Base-by-base conservation (phyloP, 2,888 invertebrate species). In the Melitaea athalia region DNA sequence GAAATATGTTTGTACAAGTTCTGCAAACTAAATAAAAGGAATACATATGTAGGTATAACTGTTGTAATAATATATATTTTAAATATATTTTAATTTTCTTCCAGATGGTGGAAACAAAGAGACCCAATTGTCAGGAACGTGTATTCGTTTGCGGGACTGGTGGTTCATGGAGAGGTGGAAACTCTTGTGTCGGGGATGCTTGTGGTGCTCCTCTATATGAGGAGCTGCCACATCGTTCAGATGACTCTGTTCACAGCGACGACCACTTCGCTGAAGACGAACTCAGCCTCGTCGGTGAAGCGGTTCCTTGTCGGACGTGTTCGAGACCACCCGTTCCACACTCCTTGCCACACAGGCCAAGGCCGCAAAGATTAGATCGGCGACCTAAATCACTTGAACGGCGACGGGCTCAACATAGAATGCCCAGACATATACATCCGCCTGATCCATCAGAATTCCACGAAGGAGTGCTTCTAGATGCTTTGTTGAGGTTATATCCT, bases 231-330 rank as follows among this genome's bases (percentile, higher is more conserved):
- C 94, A 94, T 71, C 92, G 94, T 70, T 95, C 95, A 12, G 93
- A 95, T 49, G 93, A 93, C 77, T 91, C 92, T 47, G 79, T 93
- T 33, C 95, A 95, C 80, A 96, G 96, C 81, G 97, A 97, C 81
- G 97, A 97, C 79, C 97, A 97, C 80, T 97, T 97, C 81, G 97
- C 97, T 61, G 97, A 97, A 87, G 97, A 97, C 82, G 97, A 97
- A 81, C 92, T 97, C 14, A 96, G 92, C 69, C 84, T 92, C 12
- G 92, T 92, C 0, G 93, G 86, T 74, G 93, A 85, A 86, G 91
- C 89, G 63, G 92, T 88, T 8, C 93, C 88, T 12, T 92, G 92
- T 79, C 84, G 92, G 72, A 89, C 90, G 55, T 91, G 91, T 70
- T 93, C 93, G n/a, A 89, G 91, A 78, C 93, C 92, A 64, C 91